These are phyloP conservation scores for Cirrhinus molitorella DNA, from an alignment of 2,797 vertebrate species.

Conservation along the genomic window DNA sequence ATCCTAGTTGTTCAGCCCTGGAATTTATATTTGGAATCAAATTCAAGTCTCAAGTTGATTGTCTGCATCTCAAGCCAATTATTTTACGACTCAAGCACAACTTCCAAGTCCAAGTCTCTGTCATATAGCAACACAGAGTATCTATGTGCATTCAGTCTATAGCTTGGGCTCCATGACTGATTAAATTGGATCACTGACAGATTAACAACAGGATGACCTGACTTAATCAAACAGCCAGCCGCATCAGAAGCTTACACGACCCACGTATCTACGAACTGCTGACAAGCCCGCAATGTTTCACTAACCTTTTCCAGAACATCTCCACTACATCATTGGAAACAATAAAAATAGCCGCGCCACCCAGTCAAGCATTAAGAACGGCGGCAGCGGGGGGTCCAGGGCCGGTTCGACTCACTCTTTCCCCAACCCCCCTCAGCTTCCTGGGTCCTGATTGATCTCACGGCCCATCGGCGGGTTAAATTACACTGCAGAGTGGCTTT, in stretches of 20 bases:
- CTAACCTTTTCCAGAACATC: slow-evolving; percentile 36
- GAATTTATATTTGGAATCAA: not conserved
- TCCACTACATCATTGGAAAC: slow-evolving; percentile 33
- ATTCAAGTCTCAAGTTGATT: not conserved
- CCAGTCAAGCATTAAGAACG: slow-evolving; percentile 66
- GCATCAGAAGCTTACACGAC: slow-evolving; percentile 40
- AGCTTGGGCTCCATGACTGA: slow-evolving; percentile 44
- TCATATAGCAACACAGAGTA: slow-evolving; percentile 6
- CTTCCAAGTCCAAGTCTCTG: not conserved
- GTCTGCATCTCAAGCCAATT: not conserved
- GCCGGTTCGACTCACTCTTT: slow-evolving; percentile 60
- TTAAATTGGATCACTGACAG: slow-evolving; percentile 52
- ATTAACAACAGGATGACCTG: slow-evolving; percentile 55
- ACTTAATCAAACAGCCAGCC: slow-evolving; percentile 51
- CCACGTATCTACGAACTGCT: slow-evolving; percentile 16
- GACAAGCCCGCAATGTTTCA: slow-evolving; percentile 35
- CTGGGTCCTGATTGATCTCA: slow-evolving; percentile 72
- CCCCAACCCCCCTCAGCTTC: slow-evolving; percentile 51
- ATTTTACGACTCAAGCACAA: not conserved
- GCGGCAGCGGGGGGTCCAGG: slow-evolving; percentile 66
- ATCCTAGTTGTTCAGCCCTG: not conserved
- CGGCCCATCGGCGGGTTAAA: slow-evolving; percentile 71
- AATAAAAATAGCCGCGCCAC: slow-evolving; percentile 64
- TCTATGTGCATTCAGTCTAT: not conserved
- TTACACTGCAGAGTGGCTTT: slow-evolving; percentile 72